Percentiles rank a stretch among this genome's conserved stretches.
Evolutionary conservation across 2,888 invertebrate species (phyloP).

Genomic region (Lycaena phlaeas): DNA sequence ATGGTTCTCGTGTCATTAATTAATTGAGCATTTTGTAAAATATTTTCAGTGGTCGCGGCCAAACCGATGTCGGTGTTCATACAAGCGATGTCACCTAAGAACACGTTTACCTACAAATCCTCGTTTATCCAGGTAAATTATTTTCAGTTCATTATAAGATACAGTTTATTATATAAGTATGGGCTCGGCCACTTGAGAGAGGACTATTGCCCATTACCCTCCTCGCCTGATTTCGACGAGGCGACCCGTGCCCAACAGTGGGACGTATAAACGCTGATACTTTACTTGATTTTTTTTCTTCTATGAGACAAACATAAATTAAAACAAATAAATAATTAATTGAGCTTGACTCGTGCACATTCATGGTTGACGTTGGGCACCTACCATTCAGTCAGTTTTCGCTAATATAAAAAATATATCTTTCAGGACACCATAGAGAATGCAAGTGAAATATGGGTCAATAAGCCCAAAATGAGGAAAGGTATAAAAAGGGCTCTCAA

Average conservation of each 20-base stretch:
- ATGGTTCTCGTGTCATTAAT: background rate
- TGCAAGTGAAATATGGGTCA: slow-evolving; percentile 57
- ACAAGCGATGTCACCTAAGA: slow-evolving; percentile 53
- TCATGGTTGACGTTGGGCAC: too few species aligned
- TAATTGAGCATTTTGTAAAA: background rate
- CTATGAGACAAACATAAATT: too few species aligned
- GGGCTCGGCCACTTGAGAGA: too few species aligned
- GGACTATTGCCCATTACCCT: too few species aligned
- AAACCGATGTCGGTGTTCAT: slow-evolving; percentile 75
- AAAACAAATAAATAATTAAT: too few species aligned
- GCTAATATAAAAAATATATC: background rate
- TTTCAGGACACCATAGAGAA: slow-evolving; percentile 62
- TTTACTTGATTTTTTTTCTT: too few species aligned
- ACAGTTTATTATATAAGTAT: background rate
- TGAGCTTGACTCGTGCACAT: too few species aligned
- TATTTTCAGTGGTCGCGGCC: slow-evolving; percentile 60
- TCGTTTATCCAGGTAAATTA: slow-evolving; percentile 58
- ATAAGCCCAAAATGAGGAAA: slow-evolving; percentile 44
- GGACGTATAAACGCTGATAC: too few species aligned
- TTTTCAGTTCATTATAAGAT: too few species aligned
- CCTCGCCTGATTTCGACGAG: too few species aligned
- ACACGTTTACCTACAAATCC: slow-evolving; percentile 59
- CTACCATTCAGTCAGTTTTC: too few species aligned
- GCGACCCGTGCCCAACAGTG: too few species aligned
- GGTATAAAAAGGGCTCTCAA: slow-evolving; percentile 55